Percentiles rank a stretch among this genome's conserved stretches.
These are phyloP conservation scores for Micrasema minimum DNA, from an alignment of 1,140 invertebrate genomes.

Conservation along the genomic window DNA sequence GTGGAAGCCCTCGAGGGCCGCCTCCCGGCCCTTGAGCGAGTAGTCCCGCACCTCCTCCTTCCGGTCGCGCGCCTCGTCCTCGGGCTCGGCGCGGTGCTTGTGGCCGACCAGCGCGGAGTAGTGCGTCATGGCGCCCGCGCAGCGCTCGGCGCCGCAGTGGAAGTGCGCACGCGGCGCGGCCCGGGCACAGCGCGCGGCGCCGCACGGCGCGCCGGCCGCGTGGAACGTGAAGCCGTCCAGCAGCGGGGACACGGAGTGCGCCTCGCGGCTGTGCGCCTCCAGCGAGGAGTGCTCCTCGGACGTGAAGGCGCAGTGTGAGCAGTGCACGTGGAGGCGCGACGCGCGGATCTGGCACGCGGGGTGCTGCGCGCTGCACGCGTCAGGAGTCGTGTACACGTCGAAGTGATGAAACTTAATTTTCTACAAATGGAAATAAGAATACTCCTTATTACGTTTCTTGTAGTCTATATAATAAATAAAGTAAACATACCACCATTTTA, in stretches of 20 bases:
- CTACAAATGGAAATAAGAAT: slow-evolving; percentile 58
- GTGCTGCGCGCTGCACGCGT: slow-evolving; percentile 60
- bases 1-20: slow-evolving; percentile 56
- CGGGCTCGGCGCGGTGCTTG: slow-evolving; percentile 56
- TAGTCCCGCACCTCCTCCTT: slow-evolving; percentile 66
- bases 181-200: slow-evolving; percentile 63
- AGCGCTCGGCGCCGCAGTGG: slow-evolving; percentile 63
- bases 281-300: slow-evolving; percentile 60
- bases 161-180: slow-evolving; percentile 62
- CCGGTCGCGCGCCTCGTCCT: slow-evolving; percentile 58
- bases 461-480: no score
- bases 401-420: slow-evolving; percentile 66
- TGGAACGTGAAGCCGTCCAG: slow-evolving; percentile 64
- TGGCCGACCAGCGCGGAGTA: slow-evolving; percentile 64
- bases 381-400: slow-evolving; percentile 62
- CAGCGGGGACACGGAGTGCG: slow-evolving; percentile 59
- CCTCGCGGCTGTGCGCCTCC: slow-evolving; percentile 64
- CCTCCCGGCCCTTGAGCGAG: slow-evolving; percentile 58
- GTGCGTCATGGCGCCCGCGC: slow-evolving; percentile 63
- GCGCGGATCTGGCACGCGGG: slow-evolving; percentile 60
- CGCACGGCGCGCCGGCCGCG: slow-evolving; percentile 60
- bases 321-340: slow-evolving; percentile 61
- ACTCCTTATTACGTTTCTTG: no score
- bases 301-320: slow-evolving; percentile 62
- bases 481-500: no score